Percentiles rank a stretch among this genome's conserved stretches.
Evolutionary conservation across 2,888 invertebrate species (phyloP).

Genomic region (Plagodis pulveraria): DNA sequence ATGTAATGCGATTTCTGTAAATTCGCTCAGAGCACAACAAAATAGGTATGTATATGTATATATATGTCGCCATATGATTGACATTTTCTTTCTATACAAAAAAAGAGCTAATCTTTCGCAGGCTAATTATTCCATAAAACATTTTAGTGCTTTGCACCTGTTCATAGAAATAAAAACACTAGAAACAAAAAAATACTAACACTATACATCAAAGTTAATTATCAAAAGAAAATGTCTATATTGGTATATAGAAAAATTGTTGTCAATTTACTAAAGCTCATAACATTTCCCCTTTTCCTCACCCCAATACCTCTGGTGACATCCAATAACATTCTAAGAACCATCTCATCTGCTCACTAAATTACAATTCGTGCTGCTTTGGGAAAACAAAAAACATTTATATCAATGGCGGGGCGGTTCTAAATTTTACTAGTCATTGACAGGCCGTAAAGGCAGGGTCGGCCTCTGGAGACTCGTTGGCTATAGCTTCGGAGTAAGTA

Average conservation of each 20-base stretch:
- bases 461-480: conserved; percentile 74
- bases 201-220: no score
- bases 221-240: background rate
- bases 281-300: conserved; percentile 11
- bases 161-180: no score
- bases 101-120: no score
- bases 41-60: no score
- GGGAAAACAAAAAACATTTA: conserved; percentile 85
- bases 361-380: conserved; percentile 81
- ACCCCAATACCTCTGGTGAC: conserved; percentile 38
- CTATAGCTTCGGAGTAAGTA: conserved; percentile 67
- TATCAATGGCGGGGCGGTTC: conserved; percentile 82
- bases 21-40: no score
- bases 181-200: no score
- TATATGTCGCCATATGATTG: no score
- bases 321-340: conserved; percentile 48
- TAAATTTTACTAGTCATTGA: conserved; percentile 84
- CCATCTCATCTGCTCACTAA: conserved; percentile 71
- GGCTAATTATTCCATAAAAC: no score
- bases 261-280: background rate
- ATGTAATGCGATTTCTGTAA: no score
- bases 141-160: no score
- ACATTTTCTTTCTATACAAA: no score
- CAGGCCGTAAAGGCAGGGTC: conserved; percentile 79
- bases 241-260: background rate